A percentile compares a stretch with the other conserved stretches of the same genome.
Conservation (phyloP, 2,797 vertebrate species). For the Lophius americanus region DNA sequence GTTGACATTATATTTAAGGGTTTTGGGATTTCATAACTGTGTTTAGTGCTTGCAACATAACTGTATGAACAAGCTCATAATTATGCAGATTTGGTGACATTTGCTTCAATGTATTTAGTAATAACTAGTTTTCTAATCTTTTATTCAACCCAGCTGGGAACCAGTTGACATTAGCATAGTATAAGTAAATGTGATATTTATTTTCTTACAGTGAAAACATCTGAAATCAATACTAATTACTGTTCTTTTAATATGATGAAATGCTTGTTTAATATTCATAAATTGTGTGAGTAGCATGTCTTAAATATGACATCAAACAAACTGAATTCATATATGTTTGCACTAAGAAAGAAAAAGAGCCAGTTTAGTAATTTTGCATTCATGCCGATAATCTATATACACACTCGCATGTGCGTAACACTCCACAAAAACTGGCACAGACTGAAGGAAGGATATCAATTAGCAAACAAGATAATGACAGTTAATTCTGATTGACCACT, state of each 20-base stretch:
- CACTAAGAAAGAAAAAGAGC: background rate
- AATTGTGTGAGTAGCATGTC: background rate
- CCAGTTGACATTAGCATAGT: too few relatives aligned
- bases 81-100: too few relatives aligned
- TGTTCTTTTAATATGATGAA: background rate
- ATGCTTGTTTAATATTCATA: background rate
- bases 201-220: too few relatives aligned
- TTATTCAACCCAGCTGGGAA: too few relatives aligned
- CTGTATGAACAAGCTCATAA: too few relatives aligned
- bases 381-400: background rate
- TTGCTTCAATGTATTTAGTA: too few relatives aligned
- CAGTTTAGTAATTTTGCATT: background rate
- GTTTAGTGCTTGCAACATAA: slow-evolving; percentile 1
- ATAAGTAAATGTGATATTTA: too few relatives aligned
- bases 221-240: too few relatives aligned
- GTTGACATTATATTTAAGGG: too few relatives aligned
- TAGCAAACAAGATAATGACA: background rate
- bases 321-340: background rate
- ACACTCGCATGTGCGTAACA: background rate
- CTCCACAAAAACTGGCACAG: background rate
- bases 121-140: too few relatives aligned
- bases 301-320: background rate
- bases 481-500: slow-evolving; percentile 2
- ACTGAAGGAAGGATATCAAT: background rate
- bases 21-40: too few relatives aligned